phyloP scores from a whole-genome alignment of 2,888 invertebrate genomes.

The Monochamus alternatus region DNA sequence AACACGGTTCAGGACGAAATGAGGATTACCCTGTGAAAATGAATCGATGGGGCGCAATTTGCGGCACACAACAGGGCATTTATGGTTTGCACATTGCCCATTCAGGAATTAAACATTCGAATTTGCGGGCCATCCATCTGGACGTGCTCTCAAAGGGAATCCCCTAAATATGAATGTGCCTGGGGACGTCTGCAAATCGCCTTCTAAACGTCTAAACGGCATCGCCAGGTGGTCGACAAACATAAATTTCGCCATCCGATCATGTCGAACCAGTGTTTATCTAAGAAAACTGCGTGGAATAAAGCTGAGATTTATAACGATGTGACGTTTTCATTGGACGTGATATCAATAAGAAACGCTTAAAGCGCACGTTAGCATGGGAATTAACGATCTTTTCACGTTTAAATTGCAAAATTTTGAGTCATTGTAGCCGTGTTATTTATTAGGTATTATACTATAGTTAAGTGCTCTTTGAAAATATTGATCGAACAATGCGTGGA shows the following conservation, averaged over 20 bases:
- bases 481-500: not conserved
- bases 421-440: not conserved
- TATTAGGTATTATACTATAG: no score
- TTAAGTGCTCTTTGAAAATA: no score
- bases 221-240: conserved; percentile 46
- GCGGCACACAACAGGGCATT: conserved; percentile 45
- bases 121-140: conserved; percentile 51
- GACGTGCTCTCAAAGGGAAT: conserved; percentile 50
- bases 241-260: conserved; percentile 43
- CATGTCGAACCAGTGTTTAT: conserved; percentile 36
- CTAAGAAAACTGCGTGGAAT: conserved; percentile 44
- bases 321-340: conserved; percentile 57
- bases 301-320: conserved; percentile 47
- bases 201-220: conserved; percentile 56
- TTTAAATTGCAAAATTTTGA: conserved; percentile 22
- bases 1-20: conserved; percentile 42
- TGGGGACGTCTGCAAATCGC: conserved; percentile 58
- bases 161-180: conserved; percentile 53
- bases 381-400: conserved; percentile 26
- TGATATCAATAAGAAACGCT: conserved; percentile 38
- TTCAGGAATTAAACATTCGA: conserved; percentile 59
- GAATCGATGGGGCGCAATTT: conserved; percentile 50
- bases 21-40: conserved; percentile 44
- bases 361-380: conserved; percentile 16
- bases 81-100: conserved; percentile 60